Evolutionary conservation across 2,888 invertebrate genomes (phyloP).

Genomic region (Sylvicola cinctus): DNA sequence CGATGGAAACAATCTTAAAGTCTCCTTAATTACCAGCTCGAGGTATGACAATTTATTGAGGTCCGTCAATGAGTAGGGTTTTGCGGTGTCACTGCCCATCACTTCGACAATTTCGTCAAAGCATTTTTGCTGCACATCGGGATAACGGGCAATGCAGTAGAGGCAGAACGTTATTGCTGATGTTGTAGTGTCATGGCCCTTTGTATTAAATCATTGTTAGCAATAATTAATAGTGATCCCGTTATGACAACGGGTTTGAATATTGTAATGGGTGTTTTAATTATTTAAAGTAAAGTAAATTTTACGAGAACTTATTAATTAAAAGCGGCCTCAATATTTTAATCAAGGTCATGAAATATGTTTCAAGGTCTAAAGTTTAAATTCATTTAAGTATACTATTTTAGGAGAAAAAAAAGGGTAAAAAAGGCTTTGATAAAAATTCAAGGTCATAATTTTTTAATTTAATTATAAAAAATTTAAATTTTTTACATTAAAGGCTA

Average conservation of each 20-base stretch:
- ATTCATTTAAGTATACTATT: no score
- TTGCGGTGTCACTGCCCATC: slow-evolving; percentile 18
- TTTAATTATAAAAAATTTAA: no score
- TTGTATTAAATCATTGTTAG: slow-evolving; percentile 5
- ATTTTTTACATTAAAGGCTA: slow-evolving; percentile 11
- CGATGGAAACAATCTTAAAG: slow-evolving; percentile 21
- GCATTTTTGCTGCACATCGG: slow-evolving; percentile 27
- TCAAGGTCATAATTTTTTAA: no score
- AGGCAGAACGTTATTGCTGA: slow-evolving; percentile 29
- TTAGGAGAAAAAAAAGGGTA: no score
- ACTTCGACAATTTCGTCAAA: slow-evolving; percentile 25
- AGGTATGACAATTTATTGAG: slow-evolving; percentile 19
- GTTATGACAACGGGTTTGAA: no score
- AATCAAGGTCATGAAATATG: no score
- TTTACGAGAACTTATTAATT: no score
- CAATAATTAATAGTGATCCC: slow-evolving; percentile 1
- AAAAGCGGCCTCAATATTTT: no score
- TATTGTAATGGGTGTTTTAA: no score
- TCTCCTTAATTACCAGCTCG: slow-evolving; percentile 23
- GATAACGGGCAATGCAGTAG: slow-evolving; percentile 27
- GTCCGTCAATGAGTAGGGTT: slow-evolving; percentile 17
- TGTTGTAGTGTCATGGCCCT: slow-evolving; percentile 31
- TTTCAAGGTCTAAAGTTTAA: no score
- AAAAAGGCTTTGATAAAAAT: no score
- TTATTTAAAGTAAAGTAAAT: no score